Percentiles rank a stretch among this genome's conserved stretches.
Evolutionary conservation across 2,888 invertebrate genomes (phyloP).

Genomic region (Escarpia spicata): DNA sequence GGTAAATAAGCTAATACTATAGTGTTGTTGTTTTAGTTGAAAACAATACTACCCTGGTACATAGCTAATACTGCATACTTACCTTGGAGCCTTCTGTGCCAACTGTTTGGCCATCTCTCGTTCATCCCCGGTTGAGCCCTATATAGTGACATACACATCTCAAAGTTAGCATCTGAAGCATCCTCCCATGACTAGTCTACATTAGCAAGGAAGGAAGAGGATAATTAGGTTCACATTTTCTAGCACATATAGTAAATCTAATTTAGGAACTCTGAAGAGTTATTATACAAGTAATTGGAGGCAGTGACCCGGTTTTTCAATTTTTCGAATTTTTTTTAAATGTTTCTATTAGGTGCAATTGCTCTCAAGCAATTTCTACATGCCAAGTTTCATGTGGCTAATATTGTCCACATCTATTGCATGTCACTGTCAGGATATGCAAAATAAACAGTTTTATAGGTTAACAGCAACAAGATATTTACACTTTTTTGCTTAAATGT

Average conservation of each 20-base stretch:
- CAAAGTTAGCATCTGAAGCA: background rate
- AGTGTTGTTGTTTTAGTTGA: background rate
- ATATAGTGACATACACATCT: conserved; percentile 18
- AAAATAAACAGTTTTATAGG: background rate
- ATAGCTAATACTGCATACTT: background rate
- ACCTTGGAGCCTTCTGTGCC: conserved; percentile 57
- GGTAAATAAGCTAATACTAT: background rate
- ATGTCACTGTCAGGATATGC: background rate
- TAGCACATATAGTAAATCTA: too few species aligned
- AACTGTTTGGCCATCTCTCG: conserved; percentile 89
- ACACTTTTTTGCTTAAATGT: background rate
- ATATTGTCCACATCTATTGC: background rate
- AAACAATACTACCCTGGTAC: background rate
- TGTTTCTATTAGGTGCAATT: background rate
- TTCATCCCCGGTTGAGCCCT: conserved; percentile 89
- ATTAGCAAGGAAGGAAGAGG: background rate
- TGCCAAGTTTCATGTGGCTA: background rate
- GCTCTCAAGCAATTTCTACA: too few species aligned
- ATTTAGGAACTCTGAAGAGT: too few species aligned
- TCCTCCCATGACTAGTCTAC: background rate
- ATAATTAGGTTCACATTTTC: background rate
- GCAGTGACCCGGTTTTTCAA: too few species aligned
- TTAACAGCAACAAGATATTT: background rate
- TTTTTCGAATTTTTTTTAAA: background rate
- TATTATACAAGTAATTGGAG: too few species aligned